A percentile compares a stretch with the other conserved stretches of the same genome.
phyloP scores from a whole-genome alignment of 2,888 invertebrate species.

The Ramazzottius varieornatus region DNA sequence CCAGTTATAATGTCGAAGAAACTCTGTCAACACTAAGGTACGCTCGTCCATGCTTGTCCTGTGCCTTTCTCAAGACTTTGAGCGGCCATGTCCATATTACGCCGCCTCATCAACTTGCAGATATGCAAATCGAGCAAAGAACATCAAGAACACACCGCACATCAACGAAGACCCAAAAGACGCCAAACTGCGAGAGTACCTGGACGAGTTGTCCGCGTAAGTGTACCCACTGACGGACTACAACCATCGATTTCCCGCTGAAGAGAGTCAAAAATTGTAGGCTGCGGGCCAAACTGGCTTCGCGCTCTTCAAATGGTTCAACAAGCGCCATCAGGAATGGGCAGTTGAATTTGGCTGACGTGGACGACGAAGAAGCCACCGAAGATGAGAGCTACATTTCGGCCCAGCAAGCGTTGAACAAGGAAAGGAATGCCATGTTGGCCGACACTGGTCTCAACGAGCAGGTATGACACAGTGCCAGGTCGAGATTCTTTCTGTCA shows the following conservation, averaged over 20 bases:
- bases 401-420: too few relatives aligned
- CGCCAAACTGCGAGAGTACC: constrained; percentile 75
- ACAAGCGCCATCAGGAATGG: too few relatives aligned
- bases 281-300: not conserved
- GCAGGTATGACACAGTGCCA: not conserved
- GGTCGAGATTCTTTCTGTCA: too few relatives aligned
- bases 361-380: too few relatives aligned
- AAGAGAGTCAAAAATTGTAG: not conserved
- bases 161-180: constrained; percentile 99
- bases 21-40: constrained; percentile 67
- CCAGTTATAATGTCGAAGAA: constrained; percentile 90
- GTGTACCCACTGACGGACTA: not conserved
- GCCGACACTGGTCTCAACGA: not conserved
- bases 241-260: not conserved
- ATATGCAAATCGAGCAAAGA: constrained; percentile 87
- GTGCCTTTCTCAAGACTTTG: not conserved
- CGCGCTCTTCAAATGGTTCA: not conserved
- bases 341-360: too few relatives aligned
- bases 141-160: constrained; percentile 89
- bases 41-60: not conserved
- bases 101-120: constrained; percentile 13
- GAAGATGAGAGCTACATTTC: too few relatives aligned
- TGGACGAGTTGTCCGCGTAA: constrained; percentile 58
- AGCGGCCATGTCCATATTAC: not conserved
- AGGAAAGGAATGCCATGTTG: too few relatives aligned